Evolutionary conservation across 2,797 vertebrate genomes (phyloP).

Genomic region (Nothura maculosa): DNA sequence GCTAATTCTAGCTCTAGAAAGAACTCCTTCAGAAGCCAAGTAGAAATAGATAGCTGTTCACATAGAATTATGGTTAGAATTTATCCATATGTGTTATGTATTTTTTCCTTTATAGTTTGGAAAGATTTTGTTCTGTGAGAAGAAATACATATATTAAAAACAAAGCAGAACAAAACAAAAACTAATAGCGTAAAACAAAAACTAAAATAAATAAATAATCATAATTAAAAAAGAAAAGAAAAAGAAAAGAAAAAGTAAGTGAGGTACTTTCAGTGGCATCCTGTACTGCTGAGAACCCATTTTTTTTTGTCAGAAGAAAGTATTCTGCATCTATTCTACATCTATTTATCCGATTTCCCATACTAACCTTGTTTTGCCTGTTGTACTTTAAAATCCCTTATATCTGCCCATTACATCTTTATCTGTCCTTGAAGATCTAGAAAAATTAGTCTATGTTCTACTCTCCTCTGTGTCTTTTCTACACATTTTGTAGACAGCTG

Average conservation of each 20-base stretch:
- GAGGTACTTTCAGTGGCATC: neutral
- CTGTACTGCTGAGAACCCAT: fast-evolving
- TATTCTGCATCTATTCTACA: neutral
- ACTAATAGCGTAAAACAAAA: neutral
- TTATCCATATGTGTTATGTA: neutral
- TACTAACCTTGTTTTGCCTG: neutral
- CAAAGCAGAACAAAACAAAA: neutral
- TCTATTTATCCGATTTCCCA: neutral
- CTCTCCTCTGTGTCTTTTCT: neutral
- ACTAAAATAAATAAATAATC: too few species aligned
- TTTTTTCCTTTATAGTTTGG: neutral
- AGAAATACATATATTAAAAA: neutral
- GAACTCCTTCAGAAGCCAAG: neutral
- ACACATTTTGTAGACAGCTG: neutral
- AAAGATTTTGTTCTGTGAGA: fast-evolving
- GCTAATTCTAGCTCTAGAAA: neutral
- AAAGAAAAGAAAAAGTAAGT: too few species aligned
- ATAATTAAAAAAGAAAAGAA: neutral
- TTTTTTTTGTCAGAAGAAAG: neutral
- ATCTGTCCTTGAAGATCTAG: neutral
- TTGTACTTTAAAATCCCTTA: neutral
- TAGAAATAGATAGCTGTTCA: neutral
- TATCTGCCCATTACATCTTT: neutral
- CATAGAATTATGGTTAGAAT: neutral
- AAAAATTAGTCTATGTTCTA: neutral